Conservation (phyloP, 2,888 invertebrate species). For the Aricia artaxerxes region DNA sequence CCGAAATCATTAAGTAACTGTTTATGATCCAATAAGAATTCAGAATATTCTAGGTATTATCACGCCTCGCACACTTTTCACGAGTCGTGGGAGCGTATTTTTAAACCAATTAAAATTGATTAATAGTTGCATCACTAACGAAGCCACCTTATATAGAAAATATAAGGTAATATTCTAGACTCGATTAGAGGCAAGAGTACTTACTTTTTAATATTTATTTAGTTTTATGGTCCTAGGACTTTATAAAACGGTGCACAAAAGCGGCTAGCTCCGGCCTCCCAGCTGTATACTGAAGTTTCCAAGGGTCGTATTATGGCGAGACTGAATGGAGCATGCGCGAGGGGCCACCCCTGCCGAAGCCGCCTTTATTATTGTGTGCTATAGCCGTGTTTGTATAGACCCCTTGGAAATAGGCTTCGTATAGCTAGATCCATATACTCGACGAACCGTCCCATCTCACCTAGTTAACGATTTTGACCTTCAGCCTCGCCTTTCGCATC, state of each 20-base stretch:
- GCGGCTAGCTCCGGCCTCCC: constrained; percentile 50
- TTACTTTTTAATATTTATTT: constrained; percentile 66
- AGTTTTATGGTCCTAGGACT: constrained; percentile 69
- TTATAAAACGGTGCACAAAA: constrained; percentile 42
- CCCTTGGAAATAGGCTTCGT: constrained; percentile 46
- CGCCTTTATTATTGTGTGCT: constrained; percentile 53
- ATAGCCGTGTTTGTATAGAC: constrained; percentile 48
- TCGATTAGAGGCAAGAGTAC: constrained; percentile 44
- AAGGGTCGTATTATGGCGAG: constrained; percentile 57
- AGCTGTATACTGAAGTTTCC: constrained; percentile 69
- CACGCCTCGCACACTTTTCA: constrained; percentile 26
- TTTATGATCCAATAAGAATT: constrained; percentile 12
- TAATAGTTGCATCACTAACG: neutral
- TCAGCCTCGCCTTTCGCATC: constrained; percentile 25
- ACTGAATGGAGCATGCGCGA: constrained; percentile 73
- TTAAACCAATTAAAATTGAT: constrained; percentile 34
- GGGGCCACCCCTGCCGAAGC: constrained; percentile 59
- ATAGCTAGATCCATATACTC: constrained; percentile 42
- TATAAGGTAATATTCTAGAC: constrained; percentile 22
- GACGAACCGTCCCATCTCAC: constrained; percentile 36
- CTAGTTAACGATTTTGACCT: constrained; percentile 37
- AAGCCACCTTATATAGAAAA: neutral
- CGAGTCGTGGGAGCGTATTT: constrained; percentile 36
- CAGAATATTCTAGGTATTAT: constrained; percentile 10
- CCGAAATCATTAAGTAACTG: neutral